Conservation (phyloP, 2,888 invertebrate species). For the Empis livida region DNA sequence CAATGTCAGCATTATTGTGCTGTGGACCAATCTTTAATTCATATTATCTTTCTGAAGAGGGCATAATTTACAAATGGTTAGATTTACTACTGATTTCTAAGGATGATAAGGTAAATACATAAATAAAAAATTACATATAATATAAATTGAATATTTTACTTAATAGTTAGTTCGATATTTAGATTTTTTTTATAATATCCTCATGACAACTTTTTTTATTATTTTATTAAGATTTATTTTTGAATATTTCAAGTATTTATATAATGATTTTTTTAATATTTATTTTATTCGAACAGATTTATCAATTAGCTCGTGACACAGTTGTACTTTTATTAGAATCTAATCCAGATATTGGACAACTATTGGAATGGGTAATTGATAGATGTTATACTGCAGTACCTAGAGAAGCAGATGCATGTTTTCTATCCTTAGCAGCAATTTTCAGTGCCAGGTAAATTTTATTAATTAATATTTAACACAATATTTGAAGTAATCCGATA, state of each 20-base stretch:
- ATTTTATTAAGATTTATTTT: no score
- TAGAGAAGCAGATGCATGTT: constrained; percentile 91
- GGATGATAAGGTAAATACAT: constrained; percentile 59
- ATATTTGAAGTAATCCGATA: no score
- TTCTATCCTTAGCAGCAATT: constrained; percentile 87
- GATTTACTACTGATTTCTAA: constrained; percentile 78
- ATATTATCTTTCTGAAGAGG: constrained; percentile 74
- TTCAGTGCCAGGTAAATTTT: constrained; percentile 81
- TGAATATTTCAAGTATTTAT: no score
- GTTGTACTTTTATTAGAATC: constrained; percentile 87
- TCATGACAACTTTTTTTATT: no score
- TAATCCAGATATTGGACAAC: constrained; percentile 80
- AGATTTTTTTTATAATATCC: no score
- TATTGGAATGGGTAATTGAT: constrained; percentile 97
- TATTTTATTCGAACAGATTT: constrained; percentile 52
- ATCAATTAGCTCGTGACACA: constrained; percentile 83
- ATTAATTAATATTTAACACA: no score
- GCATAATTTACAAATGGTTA: constrained; percentile 87
- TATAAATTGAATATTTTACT: no score
- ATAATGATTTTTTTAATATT: constrained; percentile 1
- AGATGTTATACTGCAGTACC: constrained; percentile 89
- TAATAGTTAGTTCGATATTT: no score
- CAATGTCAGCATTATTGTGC: constrained; percentile 90
- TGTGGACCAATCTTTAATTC: constrained; percentile 93
- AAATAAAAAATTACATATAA: neutral